phyloP scores from a whole-genome alignment of 2,888 invertebrate genomes.

The Cremastobaeus sp. region DNA sequence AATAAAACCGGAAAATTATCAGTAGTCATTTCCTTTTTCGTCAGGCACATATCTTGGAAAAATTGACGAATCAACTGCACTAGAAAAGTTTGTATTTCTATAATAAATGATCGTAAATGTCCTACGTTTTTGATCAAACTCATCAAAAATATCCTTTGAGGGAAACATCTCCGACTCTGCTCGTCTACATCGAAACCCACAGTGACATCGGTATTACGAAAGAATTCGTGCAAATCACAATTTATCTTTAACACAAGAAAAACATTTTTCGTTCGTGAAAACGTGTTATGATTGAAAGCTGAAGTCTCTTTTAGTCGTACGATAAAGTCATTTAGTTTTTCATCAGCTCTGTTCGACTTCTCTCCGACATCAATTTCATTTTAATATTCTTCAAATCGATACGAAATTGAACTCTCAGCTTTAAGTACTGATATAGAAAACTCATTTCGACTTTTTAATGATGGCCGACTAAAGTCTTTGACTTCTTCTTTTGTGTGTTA shows the following conservation, averaged over 20 bases:
- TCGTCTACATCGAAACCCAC: constrained; percentile 9
- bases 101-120: too few relatives aligned
- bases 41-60: too few relatives aligned
- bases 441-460: constrained; percentile 57
- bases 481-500: constrained; percentile 38
- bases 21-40: too few relatives aligned
- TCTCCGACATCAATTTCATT: constrained; percentile 60
- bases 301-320: constrained; percentile 55
- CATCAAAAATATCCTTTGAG: constrained; percentile 16
- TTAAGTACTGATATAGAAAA: constrained; percentile 56
- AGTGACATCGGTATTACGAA: constrained; percentile 31
- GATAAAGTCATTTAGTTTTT: constrained; percentile 59
- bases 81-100: too few relatives aligned
- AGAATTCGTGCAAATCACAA: constrained; percentile 47
- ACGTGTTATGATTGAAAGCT: constrained; percentile 58
- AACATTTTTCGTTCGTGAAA: constrained; percentile 53
- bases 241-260: constrained; percentile 45
- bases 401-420: constrained; percentile 58
- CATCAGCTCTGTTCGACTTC: constrained; percentile 57
- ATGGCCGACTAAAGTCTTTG: constrained; percentile 40
- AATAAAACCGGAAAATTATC: too few relatives aligned
- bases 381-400: constrained; percentile 59
- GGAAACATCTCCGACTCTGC: constrained; percentile 2
- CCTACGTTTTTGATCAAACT: too few relatives aligned
- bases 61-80: too few relatives aligned